phyloP scores from a whole-genome alignment of 1,140 invertebrate species.

The Belonocnema kinseyi region DNA sequence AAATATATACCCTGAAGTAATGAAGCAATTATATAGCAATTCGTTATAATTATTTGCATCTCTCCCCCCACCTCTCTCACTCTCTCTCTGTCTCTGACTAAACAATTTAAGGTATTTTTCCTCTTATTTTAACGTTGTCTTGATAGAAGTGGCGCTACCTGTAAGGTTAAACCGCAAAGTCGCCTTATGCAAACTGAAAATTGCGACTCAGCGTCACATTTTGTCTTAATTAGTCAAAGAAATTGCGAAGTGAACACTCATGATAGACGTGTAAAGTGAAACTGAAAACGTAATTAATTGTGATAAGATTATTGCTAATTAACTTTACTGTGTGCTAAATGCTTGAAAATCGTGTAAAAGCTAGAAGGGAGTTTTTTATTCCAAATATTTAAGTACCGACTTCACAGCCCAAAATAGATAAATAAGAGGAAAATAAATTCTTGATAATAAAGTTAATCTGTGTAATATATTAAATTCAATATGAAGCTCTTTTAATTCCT shows the following conservation, averaged over 20 bases:
- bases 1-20: constrained; percentile 20
- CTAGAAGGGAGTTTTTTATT: background rate
- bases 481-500: too few species aligned
- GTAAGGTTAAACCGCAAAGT: constrained; percentile 15
- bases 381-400: background rate
- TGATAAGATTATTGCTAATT: constrained; percentile 5
- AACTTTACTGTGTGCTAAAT: background rate
- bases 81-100: constrained; percentile 17
- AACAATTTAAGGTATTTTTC: background rate
- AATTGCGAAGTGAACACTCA: background rate
- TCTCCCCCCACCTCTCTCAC: too few species aligned
- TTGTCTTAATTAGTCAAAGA: constrained; percentile 15
- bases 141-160: background rate
- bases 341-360: background rate
- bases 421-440: background rate
- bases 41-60: constrained; percentile 53
- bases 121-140: background rate
- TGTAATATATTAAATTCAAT: too few species aligned
- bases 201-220: constrained; percentile 12
- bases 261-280: background rate
- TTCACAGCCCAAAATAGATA: background rate
- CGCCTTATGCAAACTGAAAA: constrained; percentile 16
- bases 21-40: constrained; percentile 52
- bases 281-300: constrained; percentile 1
- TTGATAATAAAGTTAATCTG: too few species aligned